Conservation (phyloP, 2,888 invertebrate species). For the Drosophila niveifrons region DNA sequence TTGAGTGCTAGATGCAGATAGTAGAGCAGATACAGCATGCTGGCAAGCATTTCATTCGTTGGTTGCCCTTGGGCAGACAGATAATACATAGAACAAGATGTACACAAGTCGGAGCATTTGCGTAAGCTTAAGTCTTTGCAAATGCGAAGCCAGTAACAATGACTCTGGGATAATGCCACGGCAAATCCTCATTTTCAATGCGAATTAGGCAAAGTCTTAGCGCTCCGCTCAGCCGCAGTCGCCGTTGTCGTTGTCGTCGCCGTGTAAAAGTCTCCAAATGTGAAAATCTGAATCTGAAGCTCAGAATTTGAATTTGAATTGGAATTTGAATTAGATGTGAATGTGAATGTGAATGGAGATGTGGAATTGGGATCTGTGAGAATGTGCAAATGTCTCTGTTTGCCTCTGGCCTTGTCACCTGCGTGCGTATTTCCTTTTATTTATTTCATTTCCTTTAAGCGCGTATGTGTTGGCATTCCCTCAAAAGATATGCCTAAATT, state of each 20-base stretch:
- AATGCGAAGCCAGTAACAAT: constrained; percentile 30
- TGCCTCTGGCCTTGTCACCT: constrained; percentile 2
- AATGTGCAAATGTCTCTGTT: constrained; percentile 38
- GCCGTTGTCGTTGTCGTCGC: neutral
- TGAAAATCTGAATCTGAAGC: constrained; percentile 16
- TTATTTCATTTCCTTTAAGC: neutral
- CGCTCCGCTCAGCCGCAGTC: neutral
- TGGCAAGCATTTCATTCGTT: neutral
- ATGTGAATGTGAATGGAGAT: too few relatives aligned
- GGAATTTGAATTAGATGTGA: too few relatives aligned
- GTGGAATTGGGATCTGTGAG: constrained; percentile 21
- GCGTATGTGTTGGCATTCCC: neutral
- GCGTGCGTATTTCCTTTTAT: neutral
- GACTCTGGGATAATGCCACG: constrained; percentile 31
- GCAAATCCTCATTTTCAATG: constrained; percentile 57
- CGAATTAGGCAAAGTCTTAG: constrained; percentile 49
- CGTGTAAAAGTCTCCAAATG: constrained; percentile 22
- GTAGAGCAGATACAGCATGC: neutral
- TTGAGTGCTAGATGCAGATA: neutral
- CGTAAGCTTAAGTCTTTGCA: constrained; percentile 2
- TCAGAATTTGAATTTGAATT: neutral
- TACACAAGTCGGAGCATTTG: neutral
- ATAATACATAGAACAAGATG: neutral
- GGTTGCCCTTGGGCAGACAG: neutral
- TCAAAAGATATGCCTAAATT: neutral